phyloP scores from a whole-genome alignment of 1,140 invertebrate genomes.

The Hylaeus volcanicus region DNA sequence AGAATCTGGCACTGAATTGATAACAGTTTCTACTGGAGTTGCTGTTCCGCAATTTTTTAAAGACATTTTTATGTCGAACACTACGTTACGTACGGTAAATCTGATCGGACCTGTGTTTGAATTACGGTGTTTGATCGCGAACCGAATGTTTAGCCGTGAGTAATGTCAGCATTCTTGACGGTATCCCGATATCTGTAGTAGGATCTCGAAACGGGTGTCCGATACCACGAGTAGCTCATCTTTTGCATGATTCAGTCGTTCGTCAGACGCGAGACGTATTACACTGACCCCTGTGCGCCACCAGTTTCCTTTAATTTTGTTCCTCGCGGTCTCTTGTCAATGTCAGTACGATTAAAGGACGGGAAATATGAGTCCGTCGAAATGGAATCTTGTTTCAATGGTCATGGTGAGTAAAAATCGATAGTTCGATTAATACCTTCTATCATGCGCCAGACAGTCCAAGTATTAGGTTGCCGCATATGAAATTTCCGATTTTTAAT shows the following conservation, averaged over 20 bases:
- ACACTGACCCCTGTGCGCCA: background rate
- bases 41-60: background rate
- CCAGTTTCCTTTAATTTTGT: conserved; percentile 19
- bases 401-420: conserved; percentile 21
- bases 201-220: conserved; percentile 15
- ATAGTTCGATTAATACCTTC: background rate
- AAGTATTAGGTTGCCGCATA: too few relatives aligned
- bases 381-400: conserved; percentile 15
- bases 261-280: conserved; percentile 27
- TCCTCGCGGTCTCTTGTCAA: background rate
- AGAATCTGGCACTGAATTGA: background rate
- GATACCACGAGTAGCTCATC: conserved; percentile 7
- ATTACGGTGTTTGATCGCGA: conserved; percentile 50
- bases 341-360: background rate
- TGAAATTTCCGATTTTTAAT: too few relatives aligned
- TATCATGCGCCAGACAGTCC: too few relatives aligned
- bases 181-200: conserved; percentile 24
- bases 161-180: conserved; percentile 56
- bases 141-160: conserved; percentile 48
- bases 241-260: conserved; percentile 52
- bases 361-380: conserved; percentile 24
- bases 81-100: conserved; percentile 50
- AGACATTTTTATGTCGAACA: background rate
- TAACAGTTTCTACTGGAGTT: background rate
- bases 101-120: conserved; percentile 39